Base-by-base conservation (phyloP, 92 coral and sea anemone species). In the Heliopora coerulea region DNA sequence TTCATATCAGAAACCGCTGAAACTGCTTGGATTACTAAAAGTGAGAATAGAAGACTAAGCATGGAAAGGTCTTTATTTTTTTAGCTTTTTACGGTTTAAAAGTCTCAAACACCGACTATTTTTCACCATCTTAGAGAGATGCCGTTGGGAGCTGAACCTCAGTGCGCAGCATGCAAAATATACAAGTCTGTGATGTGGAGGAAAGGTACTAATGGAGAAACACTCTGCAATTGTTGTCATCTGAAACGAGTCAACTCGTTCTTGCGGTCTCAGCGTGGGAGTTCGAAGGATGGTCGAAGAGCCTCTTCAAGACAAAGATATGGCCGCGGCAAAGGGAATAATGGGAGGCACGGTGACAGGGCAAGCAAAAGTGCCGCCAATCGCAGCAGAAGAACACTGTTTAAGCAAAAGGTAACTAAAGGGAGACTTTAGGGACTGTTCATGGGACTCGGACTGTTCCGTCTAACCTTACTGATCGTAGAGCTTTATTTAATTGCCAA, bases 221-320 rank as follows among this genome's bases (percentile, higher is more conserved):
- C 88, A 62, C 89, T 95, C n/a, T 95, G 99, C 58, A 95, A 95
- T 85, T 82, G 99, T 65, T 95, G 99, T 66, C 99, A 95, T 67
- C 73, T 95, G 33, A 95, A 90, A 72, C 88, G 99, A 29, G 96
- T 95, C 20, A 91, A 89, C 62, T 59, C 96, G 19, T 89, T 86
- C 80, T 66, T 89, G n/a, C 86, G 96, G 25, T 80, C 95, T 30
- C 99, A 95, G 65, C 83, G 99, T 13, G 89, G 85, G 68, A 90
- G 96, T 79, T 85, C 96, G 1, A 86, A 83, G 75, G 99, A 95
- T 31, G 91, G 96, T 48, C 77, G 63, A 28, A 52, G 64, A 70
- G 50, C 18, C 31, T 54, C 77, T 31, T 70, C 64, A 33, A 67
- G 21, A 32, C 62, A 12, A 70, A 5, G 58, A 54, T 27, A 34